Conservation (phyloP, 2,113 vertebrate genomes). For the Ibidorhyncha struthersii region DNA sequence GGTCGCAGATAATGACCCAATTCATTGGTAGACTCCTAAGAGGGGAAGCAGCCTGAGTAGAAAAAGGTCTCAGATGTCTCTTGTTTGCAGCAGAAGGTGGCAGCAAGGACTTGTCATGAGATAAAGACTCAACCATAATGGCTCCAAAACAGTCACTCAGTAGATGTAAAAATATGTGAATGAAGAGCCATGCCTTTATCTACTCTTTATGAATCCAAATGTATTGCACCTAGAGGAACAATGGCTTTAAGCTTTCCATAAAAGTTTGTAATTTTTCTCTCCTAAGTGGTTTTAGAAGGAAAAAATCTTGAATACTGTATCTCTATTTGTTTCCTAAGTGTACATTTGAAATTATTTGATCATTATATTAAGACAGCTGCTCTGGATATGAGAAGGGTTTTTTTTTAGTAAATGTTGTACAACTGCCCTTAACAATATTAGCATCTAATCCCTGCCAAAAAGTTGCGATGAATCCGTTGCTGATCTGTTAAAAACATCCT, state of each 20-base stretch:
- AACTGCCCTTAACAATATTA: background rate
- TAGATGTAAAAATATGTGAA: background rate
- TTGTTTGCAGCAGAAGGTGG: background rate
- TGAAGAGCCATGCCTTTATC: background rate
- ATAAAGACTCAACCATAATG: accelerated
- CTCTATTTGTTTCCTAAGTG: background rate
- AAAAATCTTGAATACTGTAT: background rate
- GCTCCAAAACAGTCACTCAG: background rate
- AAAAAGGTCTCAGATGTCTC: background rate
- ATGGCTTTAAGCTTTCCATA: background rate
- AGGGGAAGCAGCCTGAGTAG: background rate
- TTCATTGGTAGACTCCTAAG: background rate
- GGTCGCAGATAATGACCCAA: background rate
- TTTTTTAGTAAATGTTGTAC: background rate
- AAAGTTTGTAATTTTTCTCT: background rate
- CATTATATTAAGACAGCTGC: background rate
- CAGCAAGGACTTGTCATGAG: background rate
- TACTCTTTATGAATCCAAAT: background rate
- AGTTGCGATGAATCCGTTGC: background rate
- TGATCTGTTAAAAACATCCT: background rate
- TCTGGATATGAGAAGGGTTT: background rate
- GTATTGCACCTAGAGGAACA: background rate
- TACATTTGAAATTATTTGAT: background rate
- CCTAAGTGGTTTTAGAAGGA: background rate
- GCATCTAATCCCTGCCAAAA: background rate